Evolutionary conservation across 2,888 invertebrate species (phyloP), one percentile per base, ranked within the genome.

Genomic region (Caenorhabditis drosophilae): DNA sequence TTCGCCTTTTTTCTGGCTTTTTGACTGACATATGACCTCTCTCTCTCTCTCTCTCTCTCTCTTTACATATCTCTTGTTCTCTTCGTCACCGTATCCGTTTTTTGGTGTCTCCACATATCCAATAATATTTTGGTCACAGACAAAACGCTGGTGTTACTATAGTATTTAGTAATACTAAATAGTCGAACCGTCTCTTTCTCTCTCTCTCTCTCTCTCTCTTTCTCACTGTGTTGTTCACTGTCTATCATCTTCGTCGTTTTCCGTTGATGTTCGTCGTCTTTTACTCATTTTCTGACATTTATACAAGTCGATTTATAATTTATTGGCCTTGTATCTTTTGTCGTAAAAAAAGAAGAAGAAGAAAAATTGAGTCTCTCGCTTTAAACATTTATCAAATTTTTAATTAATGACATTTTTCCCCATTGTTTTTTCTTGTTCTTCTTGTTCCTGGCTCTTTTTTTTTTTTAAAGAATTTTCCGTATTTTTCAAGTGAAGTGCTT

Each of bases 291-390:
- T n/a, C 18, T n/a, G 6, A 11, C 18, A 15, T 38, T 38, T 38
- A 16, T 31, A 45, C 46, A 35, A 61, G 15, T 36, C 57, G 58
- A 45, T 50, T 64, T 49, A 58, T 54, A 51, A 58, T 64, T 58
- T 55, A 56, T 60, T 49, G 52, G 44, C 48, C 66, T 59, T 59
- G 58, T 58, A 52, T 51, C n/a, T n/a, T n/a, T 55, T 49, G 56
- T 47, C 62, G 51, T 51, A 49, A 54, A 51, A 54, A 54, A 60
- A 59, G 53, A 59, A 53, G 20, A 25, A 20, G 36, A 4, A 9
- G 45, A 3, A 36, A 36, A 36, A 36, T n/a, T n/a, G 36, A 36
- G 36, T n/a, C n/a, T n/a, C n/a, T n/a, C n/a, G n/a, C n/a, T n/a
- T n/a, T n/a, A n/a, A n/a, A n/a, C n/a, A n/a, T n/a, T n/a, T n/a